Percentiles rank a stretch among this genome's conserved stretches.
Conservation (phyloP, 2,797 vertebrate species). For the Rhinogobio ventralis region DNA sequence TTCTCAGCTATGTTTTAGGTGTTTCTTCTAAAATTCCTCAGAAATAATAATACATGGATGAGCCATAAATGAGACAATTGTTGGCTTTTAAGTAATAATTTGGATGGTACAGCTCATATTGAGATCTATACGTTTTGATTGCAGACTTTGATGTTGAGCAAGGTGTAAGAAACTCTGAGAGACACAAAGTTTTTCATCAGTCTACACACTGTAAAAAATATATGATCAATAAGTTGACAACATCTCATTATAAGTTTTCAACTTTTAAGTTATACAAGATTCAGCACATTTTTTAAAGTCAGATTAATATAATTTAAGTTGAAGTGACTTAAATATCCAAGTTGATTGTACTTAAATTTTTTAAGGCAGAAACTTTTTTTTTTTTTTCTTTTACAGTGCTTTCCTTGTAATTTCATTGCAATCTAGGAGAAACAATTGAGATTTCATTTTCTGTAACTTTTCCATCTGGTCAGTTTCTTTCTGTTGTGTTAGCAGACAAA, state of each 20-base stretch:
- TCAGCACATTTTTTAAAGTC: too few species aligned
- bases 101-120: background rate
- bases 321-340: too few species aligned
- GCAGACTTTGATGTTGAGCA: background rate
- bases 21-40: background rate
- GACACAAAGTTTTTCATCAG: background rate
- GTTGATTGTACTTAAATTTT: too few species aligned
- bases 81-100: background rate
- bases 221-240: too few species aligned
- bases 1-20: background rate
- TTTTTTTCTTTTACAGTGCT: too few species aligned
- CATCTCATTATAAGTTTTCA: too few species aligned
- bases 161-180: background rate
- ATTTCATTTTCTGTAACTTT: background rate
- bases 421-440: background rate
- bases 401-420: background rate
- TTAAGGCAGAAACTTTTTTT: too few species aligned
- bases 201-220: too few species aligned
- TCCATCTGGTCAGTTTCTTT: background rate
- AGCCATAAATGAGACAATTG: background rate
- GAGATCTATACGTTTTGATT: background rate
- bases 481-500: conserved; percentile 20
- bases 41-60: background rate
- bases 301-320: too few species aligned
- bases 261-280: too few species aligned